Base-by-base conservation (phyloP, 2,888 invertebrate genomes). In the Plemyria rubiginata region DNA sequence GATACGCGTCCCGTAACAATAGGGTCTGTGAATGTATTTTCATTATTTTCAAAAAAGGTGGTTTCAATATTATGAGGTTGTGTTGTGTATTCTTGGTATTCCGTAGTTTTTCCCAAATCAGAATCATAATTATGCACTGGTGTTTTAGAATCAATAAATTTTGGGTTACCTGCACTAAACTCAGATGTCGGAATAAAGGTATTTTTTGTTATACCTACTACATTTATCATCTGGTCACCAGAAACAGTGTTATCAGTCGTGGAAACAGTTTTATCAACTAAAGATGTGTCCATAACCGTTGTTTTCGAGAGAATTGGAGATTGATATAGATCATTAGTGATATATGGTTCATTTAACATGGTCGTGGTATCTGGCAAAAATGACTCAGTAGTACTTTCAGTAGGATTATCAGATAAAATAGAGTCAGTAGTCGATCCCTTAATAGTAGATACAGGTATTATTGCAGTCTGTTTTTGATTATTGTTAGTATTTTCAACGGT, bases 1-100 rank as follows among this genome's bases (percentile, higher is more conserved):
- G 52, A 7, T 4, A 28, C 38, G n/a, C n/a, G n/a, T 4, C n/a
- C n/a, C 2, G 16, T 41, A 8, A 13, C n/a, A 52, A 7, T 2
- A n/a, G 3, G 8, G n/a, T 41, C 52, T 52, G 38, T 6, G 7
- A 22, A 16, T 29, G 28, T 41, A 52, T 41, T 28, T 45, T 11
- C 45, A 45, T 45, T 11, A 1, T 9, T 45, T 41, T 12, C 51
- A 16, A 28, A 28, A 4, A 49, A 8, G n/a, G 53, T 53, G 2
- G 22, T 43, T 29, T 53, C 29, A 41, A 28, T 29, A 43, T 53
- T 28, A 11, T 22, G 12, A 43, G 28, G 9, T 13, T 29, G 41
- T 41, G 43, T 53, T 28, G 41, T 29, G 9, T 43, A n/a, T 28
- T 53, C 53, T 53, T 41, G 22, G 36, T 40, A 28, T 13, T 52